Evolutionary conservation across 1,140 invertebrate genomes (phyloP).

Genomic region (Theocolax elegans): DNA sequence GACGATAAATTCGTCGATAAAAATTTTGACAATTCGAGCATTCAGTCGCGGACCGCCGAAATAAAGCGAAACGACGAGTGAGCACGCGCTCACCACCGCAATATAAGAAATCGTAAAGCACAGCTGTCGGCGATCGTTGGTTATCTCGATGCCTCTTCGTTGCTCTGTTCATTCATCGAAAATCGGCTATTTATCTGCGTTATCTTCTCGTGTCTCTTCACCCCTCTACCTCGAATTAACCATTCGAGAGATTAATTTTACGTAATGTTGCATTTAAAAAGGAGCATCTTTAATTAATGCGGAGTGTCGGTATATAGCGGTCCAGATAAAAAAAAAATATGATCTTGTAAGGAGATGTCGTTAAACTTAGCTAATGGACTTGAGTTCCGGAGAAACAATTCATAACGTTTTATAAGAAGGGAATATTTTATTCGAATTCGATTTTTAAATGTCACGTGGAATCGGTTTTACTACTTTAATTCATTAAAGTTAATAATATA

Average conservation of each 20-base stretch:
- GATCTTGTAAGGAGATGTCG: no score
- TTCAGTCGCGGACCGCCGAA: slow-evolving; percentile 37
- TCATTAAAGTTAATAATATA: no score
- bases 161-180: slow-evolving; percentile 53
- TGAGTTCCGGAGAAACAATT: no score
- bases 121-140: slow-evolving; percentile 56
- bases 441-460: no score
- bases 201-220: not conserved
- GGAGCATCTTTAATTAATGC: not conserved
- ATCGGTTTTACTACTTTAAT: no score
- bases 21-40: slow-evolving; percentile 54
- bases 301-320: not conserved
- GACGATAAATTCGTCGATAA: slow-evolving; percentile 47
- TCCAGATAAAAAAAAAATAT: not conserved
- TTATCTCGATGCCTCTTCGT: slow-evolving; percentile 49
- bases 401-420: no score
- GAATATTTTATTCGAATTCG: no score
- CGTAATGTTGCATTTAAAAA: not conserved
- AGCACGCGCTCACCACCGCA: not conserved
- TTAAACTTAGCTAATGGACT: no score
- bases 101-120: slow-evolving; percentile 55
- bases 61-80: not conserved
- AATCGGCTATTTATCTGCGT: slow-evolving; percentile 35
- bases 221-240: not conserved
- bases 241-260: slow-evolving; percentile 1